Base-by-base conservation (phyloP, 2,888 invertebrate species). In the Synanthedon vespiformis region DNA sequence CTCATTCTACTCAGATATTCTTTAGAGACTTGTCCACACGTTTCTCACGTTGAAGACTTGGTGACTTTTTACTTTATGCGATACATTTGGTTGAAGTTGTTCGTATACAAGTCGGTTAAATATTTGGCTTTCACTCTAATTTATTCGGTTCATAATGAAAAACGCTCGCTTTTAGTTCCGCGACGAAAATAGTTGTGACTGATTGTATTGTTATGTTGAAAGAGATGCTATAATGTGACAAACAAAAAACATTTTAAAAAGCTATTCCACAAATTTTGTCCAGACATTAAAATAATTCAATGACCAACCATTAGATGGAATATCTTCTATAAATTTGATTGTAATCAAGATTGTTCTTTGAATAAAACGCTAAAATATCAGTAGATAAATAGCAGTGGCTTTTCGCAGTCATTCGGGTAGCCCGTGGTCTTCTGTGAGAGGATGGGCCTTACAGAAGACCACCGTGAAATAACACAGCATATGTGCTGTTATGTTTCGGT, bases 41-140 rank as follows among this genome's bases (percentile, higher is more conserved):
- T 63, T 52, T 13, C 61, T 55, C 55, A 53, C 68, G 57, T 54
- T 22, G 40, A 59, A 61, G 70, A 77, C 76, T 78, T 80, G 80
- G 80, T 77, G 79, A 82, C 73, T 81, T 82, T 82, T 82, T 81
- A 80, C 80, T 78, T 82, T 81, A 83, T 81, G 80, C 83, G 80
- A 79, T 79, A 80, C 80, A 81, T 82, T 82, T 83, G 76, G 76
- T 72, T 77, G 79, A 74, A 75, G 71, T 73, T 70, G 67, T 69
- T 74, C 79, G 78, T 80, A 80, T 77, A 82, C 80, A 74, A 79
- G 77, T 77, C 83, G 77, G 77, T 77, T 80, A 77, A 78, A 80
- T 75, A 79, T 80, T 80, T 75, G 78, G 77, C 77, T 77, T 74
- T 73, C 77, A 74, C 77, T 75, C 74, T 72, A 77, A 83, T 80